Evolutionary conservation across 35 echinoderm and acorn worm species (phyloP), one percentile per base, ranked within the genome.

Genomic region (Holothuria glaberrima): DNA sequence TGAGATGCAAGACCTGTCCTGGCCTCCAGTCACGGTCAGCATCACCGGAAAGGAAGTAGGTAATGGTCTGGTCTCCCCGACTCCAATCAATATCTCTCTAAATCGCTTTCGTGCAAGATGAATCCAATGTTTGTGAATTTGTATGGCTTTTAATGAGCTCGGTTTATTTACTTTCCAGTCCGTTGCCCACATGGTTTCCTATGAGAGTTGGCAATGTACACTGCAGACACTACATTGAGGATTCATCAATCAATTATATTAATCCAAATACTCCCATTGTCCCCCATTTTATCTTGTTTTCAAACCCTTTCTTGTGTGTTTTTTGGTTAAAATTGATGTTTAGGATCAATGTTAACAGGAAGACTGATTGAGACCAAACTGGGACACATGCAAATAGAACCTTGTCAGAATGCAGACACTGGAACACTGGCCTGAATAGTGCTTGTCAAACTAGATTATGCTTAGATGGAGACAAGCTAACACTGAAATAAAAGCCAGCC

Each of bases 81-180:
- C 29, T 19, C 71, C 18, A 75, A 75, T 75, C 71, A 38, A 75
- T 75, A 75, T 31, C 71, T 41, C 71, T 41, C 31, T 75, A 32
- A 38, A 41, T 75, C 32, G 14, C 44, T 75, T 75, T 31, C 71
- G 9, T 16, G 21, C 71, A 78, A 78, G 74, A 54, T 78, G 33
- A 48, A 78, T 78, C 74, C 74, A 78, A 78, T 78, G 74, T 78
- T 78, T 78, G 74, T 78, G 50, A 48, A 48, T 75, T 78, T 78
- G 74, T 78, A 48, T 78, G 74, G 74, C 50, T 48, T 78, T 41
- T 48, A 45, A 78, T 78, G 44, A 78, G 74, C 9, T 4, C 7
- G 74, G 74, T 78, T 25, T 78, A 48, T 78, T 78, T 48, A 48
- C 74, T 48, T 78, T 78, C 74, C 6, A 78, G 50, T 78, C 74